Percentiles rank a stretch among this genome's conserved stretches.
These are phyloP conservation scores for Echeneis naucrates DNA, from an alignment of 2,797 vertebrate species.

Conservation along the genomic window DNA sequence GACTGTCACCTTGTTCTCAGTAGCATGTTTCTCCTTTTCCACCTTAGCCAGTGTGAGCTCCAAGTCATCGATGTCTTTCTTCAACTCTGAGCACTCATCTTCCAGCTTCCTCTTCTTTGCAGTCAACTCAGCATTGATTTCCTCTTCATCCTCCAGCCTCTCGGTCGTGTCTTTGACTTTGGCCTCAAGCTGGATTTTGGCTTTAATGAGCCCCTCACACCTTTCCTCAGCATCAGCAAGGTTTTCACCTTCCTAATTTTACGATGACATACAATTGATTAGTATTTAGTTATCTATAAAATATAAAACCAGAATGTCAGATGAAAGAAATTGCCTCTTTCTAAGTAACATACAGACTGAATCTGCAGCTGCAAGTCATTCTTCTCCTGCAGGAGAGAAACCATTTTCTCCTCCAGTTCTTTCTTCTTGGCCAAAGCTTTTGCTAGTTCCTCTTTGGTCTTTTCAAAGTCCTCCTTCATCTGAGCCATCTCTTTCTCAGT, in stretches of 20 bases:
- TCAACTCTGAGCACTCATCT: slow-evolving; percentile 71
- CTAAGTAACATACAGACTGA: slow-evolving; percentile 83
- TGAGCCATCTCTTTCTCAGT: slow-evolving; percentile 92
- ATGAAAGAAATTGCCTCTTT: neutral
- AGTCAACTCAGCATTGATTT: slow-evolving; percentile 87
- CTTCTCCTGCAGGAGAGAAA: slow-evolving; percentile 90
- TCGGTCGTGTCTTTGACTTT: slow-evolving; percentile 89
- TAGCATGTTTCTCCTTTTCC: slow-evolving; percentile 80
- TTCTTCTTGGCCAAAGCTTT: slow-evolving; percentile 90
- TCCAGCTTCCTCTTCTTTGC: slow-evolving; percentile 77
- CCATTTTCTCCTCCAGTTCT: slow-evolving; percentile 93
- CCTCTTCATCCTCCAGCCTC: slow-evolving; percentile 91
- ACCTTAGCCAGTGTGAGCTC: slow-evolving; percentile 78
- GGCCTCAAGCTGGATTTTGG: slow-evolving; percentile 88
- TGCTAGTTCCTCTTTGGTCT: slow-evolving; percentile 87
- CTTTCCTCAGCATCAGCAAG: slow-evolving; percentile 89
- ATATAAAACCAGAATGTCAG: neutral
- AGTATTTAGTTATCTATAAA: neutral
- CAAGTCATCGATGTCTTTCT: slow-evolving; percentile 75
- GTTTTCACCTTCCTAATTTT: slow-evolving; percentile 66
- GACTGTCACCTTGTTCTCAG: slow-evolving; percentile 74
- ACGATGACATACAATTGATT: neutral
- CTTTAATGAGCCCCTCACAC: slow-evolving; percentile 90
- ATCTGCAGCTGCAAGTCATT: slow-evolving; percentile 89
- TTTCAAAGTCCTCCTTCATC: slow-evolving; percentile 93